These are phyloP conservation scores for Drosophila orena DNA, from an alignment of 1,140 invertebrate species.

Conservation along the genomic window DNA sequence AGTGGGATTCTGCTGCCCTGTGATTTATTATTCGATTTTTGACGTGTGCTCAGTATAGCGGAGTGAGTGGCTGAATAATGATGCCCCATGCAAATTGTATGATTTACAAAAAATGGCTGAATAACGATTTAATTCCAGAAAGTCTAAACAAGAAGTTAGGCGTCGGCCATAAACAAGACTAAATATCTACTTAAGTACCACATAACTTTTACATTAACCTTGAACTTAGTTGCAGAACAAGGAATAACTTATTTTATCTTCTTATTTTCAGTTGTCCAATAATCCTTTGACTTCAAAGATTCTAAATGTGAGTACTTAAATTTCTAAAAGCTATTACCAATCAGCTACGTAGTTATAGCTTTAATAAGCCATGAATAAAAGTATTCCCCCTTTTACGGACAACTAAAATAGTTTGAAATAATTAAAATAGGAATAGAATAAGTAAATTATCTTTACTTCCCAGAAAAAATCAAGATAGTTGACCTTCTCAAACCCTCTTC, in stretches of 20 bases:
- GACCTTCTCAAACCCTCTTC: conserved; percentile 17
- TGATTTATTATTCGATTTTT: conserved; percentile 80
- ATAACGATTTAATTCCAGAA: conserved; percentile 17
- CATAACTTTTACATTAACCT: no score
- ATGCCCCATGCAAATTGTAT: conserved; percentile 54
- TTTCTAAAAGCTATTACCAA: no score
- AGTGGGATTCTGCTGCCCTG: conserved; percentile 21
- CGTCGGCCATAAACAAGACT: no score
- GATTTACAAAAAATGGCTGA: conserved; percentile 15
- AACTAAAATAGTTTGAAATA: no score
- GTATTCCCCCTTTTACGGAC: no score
- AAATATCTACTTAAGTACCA: no score
- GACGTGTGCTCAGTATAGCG: conserved; percentile 50
- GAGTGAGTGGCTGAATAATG: conserved; percentile 34
- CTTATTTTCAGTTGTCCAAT: conserved; percentile 12
- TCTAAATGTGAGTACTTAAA: conserved; percentile 11
- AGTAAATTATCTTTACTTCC: no score
- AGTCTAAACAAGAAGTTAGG: neutral
- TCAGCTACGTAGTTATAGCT: neutral
- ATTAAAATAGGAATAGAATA: no score
- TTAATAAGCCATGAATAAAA: no score
- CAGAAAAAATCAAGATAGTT: conserved; percentile 1
- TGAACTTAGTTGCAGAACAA: no score
- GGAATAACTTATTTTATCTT: neutral
- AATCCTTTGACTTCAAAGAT: neutral